These are phyloP conservation scores for Heliconius charithonia DNA, from an alignment of 2,888 invertebrate species.

Conservation along the genomic window DNA sequence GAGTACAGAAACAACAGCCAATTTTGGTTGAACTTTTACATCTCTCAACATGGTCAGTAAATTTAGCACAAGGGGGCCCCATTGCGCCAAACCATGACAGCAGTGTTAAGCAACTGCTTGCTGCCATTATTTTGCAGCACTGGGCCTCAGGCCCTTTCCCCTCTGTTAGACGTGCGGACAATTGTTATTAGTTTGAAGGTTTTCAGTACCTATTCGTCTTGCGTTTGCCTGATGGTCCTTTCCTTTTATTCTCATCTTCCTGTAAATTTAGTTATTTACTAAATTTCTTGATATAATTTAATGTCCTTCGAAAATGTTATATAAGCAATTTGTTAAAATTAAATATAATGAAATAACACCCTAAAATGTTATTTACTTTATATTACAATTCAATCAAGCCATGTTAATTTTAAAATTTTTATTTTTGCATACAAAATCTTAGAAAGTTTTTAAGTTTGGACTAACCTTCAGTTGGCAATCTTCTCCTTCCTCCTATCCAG, in stretches of 20 bases:
- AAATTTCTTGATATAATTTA: conserved; percentile 53
- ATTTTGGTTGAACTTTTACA: conserved; percentile 48
- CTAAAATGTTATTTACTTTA: background rate
- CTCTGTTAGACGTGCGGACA: conserved; percentile 59
- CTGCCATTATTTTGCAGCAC: conserved; percentile 58
- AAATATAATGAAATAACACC: background rate
- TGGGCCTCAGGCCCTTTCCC: conserved; percentile 70
- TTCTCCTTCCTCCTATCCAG: conserved; percentile 91
- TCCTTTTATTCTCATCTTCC: conserved; percentile 83
- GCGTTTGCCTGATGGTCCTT: conserved; percentile 79
- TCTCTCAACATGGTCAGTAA: conserved; percentile 40
- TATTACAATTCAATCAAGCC: background rate
- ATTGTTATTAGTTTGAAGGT: conserved; percentile 75
- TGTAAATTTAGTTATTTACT: conserved; percentile 78
- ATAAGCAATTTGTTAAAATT: background rate
- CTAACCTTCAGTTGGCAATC: conserved; percentile 83
- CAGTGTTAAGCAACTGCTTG: conserved; percentile 19
- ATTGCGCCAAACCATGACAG: conserved; percentile 59
- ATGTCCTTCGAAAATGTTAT: background rate
- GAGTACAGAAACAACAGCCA: conserved; percentile 82
- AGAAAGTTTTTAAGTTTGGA: too few species aligned
- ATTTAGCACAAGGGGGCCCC: conserved; percentile 55
- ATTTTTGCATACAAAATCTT: background rate
- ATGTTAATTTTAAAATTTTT: background rate
- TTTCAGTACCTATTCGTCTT: conserved; percentile 83